phyloP scores from a whole-genome alignment of 2,113 vertebrate genomes.

The Cochlearius cochlearius region DNA sequence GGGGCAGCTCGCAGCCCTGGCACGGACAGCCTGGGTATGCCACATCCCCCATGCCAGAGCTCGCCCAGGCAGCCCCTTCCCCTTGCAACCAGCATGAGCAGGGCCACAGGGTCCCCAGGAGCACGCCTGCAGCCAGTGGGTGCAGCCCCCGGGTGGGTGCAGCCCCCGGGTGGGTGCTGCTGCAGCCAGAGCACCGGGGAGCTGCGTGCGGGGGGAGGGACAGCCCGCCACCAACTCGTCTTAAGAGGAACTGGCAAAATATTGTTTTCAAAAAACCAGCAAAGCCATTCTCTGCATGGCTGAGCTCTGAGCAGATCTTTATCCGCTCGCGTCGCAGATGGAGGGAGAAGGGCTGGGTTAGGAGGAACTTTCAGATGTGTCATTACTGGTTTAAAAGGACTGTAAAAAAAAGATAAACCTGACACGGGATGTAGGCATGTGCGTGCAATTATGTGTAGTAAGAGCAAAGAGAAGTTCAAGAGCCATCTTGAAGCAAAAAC shows the following conservation, averaged over 20 bases:
- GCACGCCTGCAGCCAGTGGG: neutral
- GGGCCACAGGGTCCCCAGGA: neutral
- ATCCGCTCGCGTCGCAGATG: neutral
- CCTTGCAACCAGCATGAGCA: neutral
- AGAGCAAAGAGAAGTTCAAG: neutral
- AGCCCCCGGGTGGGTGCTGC: neutral
- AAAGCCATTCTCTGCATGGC: neutral
- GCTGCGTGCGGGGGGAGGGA: neutral
- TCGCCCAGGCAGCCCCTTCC: neutral
- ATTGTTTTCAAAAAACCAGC: neutral
- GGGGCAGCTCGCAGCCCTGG: neutral
- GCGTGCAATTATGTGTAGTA: accelerated
- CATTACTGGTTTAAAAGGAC: neutral
- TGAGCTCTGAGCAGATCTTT: neutral
- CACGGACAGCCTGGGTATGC: neutral
- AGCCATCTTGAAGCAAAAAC: neutral
- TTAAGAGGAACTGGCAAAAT: neutral
- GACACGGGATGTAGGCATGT: accelerated
- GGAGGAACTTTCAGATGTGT: neutral
- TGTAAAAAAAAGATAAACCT: neutral
- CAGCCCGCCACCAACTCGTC: neutral
- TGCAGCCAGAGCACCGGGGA: neutral
- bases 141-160: neutral
- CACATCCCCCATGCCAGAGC: neutral
- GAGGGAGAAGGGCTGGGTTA: neutral